These are phyloP conservation scores for Hypotaenidia okinawae DNA, from an alignment of 2,797 vertebrate species.

Conservation along the genomic window DNA sequence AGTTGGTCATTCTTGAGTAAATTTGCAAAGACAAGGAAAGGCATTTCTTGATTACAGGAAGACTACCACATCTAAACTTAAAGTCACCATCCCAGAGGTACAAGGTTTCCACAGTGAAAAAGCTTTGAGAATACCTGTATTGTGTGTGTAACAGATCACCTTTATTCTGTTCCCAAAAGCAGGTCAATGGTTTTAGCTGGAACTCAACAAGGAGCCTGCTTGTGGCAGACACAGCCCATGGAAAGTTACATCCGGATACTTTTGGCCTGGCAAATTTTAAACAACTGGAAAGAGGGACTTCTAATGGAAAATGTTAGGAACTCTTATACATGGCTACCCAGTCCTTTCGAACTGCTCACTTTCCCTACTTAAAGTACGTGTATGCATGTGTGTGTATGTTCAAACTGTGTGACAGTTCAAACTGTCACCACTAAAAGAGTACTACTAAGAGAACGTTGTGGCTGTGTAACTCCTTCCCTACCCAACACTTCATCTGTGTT, in stretches of 20 bases:
- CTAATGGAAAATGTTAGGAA: background rate
- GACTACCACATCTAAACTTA: background rate
- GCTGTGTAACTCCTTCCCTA: background rate
- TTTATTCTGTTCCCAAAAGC: background rate
- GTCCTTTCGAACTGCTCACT: background rate
- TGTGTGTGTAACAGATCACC: background rate
- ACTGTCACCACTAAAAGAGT: background rate
- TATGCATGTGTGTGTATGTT: no score
- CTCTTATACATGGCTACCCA: background rate
- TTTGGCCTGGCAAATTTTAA: background rate
- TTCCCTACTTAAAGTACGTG: background rate
- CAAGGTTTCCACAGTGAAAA: background rate
- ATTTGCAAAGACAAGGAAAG: background rate
- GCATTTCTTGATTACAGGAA: background rate
- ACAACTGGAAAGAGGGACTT: background rate
- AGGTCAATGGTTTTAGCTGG: background rate
- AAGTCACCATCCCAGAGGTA: background rate
- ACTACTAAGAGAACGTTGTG: background rate
- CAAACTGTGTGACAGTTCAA: background rate
- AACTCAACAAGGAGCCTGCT: background rate
- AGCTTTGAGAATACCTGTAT: background rate
- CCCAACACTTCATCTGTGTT: background rate
- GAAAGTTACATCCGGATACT: background rate
- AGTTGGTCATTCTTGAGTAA: background rate
- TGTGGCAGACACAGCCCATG: background rate